phyloP scores from a whole-genome alignment of 30 jellyfish, hydroid and myxozoan genomes.

The Chironex yamaguchii region DNA sequence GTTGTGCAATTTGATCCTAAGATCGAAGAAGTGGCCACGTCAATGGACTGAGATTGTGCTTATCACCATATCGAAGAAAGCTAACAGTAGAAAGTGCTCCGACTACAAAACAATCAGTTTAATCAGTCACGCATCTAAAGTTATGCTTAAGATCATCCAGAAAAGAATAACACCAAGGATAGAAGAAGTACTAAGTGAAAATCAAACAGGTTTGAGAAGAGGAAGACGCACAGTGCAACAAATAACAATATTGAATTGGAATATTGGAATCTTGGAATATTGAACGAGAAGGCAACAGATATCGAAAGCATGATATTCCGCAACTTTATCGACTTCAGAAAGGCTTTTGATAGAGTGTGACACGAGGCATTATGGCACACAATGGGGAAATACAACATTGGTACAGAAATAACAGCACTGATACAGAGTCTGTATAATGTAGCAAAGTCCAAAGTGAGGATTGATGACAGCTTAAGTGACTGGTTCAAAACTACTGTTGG shows the following conservation, averaged over 20 bases:
- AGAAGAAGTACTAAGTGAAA: slow-evolving; percentile 30
- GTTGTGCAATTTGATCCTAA: slow-evolving; percentile 27
- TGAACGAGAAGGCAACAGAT: slow-evolving; percentile 25
- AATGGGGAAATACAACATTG: no score
- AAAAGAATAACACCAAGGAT: slow-evolving; percentile 3
- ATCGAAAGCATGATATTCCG: neutral
- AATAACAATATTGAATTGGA: neutral
- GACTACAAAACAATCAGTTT: slow-evolving; percentile 36
- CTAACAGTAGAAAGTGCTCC: slow-evolving; percentile 29
- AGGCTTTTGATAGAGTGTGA: slow-evolving; percentile 22
- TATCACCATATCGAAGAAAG: slow-evolving; percentile 29
- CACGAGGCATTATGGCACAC: no score
- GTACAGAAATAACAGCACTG: no score
- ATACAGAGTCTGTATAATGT: no score
- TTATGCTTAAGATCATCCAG: slow-evolving; percentile 5
- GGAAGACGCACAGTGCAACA: slow-evolving; percentile 51
- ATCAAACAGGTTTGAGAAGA: slow-evolving; percentile 34
- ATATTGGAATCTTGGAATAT: no score
- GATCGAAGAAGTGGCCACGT: slow-evolving; percentile 25
- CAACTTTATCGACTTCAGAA: no score
- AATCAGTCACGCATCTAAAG: slow-evolving; percentile 39
- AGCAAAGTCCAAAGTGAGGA: no score
- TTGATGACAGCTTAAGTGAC: no score
- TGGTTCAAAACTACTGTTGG: no score
- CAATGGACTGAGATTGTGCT: slow-evolving; percentile 41